Evolutionary conservation across 2,113 vertebrate species (phyloP).

Genomic region (Scomber colias): DNA sequence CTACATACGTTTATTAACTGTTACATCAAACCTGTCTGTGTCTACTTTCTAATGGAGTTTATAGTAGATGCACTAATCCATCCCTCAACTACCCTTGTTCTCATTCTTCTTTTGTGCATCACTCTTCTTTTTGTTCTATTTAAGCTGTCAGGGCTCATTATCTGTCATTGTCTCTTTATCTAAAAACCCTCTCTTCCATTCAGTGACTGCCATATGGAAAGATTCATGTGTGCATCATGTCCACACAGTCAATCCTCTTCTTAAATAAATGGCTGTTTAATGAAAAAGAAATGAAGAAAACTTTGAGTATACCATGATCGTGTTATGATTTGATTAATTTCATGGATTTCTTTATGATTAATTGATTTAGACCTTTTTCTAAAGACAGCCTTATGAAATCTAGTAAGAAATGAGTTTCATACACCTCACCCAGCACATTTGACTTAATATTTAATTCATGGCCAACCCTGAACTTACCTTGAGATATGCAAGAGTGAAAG

Average conservation of each 20-base stretch:
- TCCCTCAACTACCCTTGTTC: background rate
- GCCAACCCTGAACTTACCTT: conserved; percentile 54
- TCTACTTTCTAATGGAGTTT: background rate
- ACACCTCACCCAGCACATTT: conserved; percentile 20
- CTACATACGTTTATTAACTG: background rate
- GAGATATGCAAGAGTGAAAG: conserved; percentile 50
- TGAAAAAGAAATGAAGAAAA: background rate
- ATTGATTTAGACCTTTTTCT: conserved; percentile 38
- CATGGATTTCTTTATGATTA: conserved; percentile 20
- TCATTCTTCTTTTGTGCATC: conserved; percentile 1
- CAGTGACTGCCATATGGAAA: conserved; percentile 25
- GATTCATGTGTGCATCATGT: conserved; percentile 15
- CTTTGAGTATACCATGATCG: background rate
- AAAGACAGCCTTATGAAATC: background rate
- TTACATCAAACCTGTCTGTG: background rate
- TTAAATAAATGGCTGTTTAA: background rate
- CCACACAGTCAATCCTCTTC: conserved; percentile 5
- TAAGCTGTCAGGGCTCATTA: conserved; percentile 6
- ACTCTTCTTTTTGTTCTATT: background rate
- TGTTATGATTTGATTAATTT: conserved; percentile 40
- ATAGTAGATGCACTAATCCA: background rate
- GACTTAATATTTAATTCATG: conserved; percentile 72
- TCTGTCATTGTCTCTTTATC: conserved; percentile 37
- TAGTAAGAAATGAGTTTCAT: conserved; percentile 22
- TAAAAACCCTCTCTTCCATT: conserved; percentile 5